Evolutionary conservation across 2,797 vertebrate genomes (phyloP), one percentile per base, ranked within the genome.

Genomic region (Pteronotus mesoamericanus): DNA sequence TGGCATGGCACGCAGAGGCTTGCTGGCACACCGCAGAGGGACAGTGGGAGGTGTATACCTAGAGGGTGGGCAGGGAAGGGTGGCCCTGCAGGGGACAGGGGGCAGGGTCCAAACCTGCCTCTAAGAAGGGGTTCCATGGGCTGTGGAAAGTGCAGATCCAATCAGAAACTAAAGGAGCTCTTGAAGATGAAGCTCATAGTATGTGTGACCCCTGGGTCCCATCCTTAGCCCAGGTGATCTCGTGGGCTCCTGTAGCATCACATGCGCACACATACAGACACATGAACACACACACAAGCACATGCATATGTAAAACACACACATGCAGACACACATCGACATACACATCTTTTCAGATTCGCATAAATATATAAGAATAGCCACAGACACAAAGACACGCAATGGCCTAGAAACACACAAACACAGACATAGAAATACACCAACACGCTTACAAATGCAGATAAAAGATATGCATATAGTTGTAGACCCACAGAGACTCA

Each of bases 1-100:
- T 12, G 39, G 15, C 29, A 1, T 0, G 8, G 71, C 11, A 3
- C 1, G 18, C 21, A 48, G 57, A 19, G 68, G 9, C n/a, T 2
- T 24, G 32, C 22, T 7, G 37, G 32, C 5, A 15, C 9, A 12
- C 68, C 11, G 32, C 1, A 26, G 48, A 42, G 46, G 75, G 59
- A 34, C 9, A 46, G 11, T 21, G 18, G 53, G 37, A 18, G 1
- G 22, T 11, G 6, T 14, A 2, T 6, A 1, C 4, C 2, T 12
- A n/a, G 66, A 46, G 69, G 59, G 86, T 9, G 3, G 80, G 15
- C 34, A 61, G 88, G n/a, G 22, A 18, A 83, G 22, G 2, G 22
- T 34, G 72, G 15, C 59, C 6, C 32, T 72, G 5, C 55, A 26
- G 64, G 74, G 42, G 91, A 5, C 55, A 26, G 64, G 74, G 42